phyloP scores from a whole-genome alignment of 2,113 vertebrate species.

The Microtus oregoni region DNA sequence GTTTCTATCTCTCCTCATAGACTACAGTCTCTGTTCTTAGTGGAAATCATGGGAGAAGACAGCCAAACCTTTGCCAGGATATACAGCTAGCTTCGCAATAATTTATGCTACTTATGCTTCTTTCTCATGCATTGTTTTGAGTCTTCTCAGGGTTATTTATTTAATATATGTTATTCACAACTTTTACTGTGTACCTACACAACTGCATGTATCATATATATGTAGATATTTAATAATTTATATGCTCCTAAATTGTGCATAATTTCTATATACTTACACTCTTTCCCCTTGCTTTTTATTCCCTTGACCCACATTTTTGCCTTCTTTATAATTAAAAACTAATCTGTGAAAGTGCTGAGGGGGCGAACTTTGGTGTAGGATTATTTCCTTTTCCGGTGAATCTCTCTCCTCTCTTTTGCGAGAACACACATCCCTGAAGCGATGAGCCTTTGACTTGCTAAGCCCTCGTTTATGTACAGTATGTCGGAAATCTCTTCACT shows the following conservation, averaged over 20 bases:
- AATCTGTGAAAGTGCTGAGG: neutral
- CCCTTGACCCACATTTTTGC: neutral
- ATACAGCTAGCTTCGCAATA: slow-evolving; percentile 12
- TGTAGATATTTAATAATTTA: neutral
- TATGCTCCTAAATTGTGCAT: neutral
- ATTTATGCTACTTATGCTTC: neutral
- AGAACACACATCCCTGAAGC: neutral
- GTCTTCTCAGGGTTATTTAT: neutral
- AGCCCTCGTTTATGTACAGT: neutral
- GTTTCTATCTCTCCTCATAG: neutral
- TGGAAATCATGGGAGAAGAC: neutral
- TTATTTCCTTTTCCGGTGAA: slow-evolving; percentile 32
- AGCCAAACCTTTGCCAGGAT: neutral
- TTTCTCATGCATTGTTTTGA: neutral
- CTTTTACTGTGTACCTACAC: neutral
- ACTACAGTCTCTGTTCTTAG: slow-evolving; percentile 6
- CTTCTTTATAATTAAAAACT: slow-evolving; percentile 39
- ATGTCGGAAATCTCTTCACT: neutral
- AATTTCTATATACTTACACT: neutral
- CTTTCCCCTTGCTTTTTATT: slow-evolving; percentile 37
- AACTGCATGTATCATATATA: neutral
- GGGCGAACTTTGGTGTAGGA: neutral
- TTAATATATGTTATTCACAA: slow-evolving; percentile 14
- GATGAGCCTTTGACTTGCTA: slow-evolving; percentile 20
- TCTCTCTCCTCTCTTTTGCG: neutral